These are phyloP conservation scores for Thamnophis sirtalis DNA, from an alignment of 2,113 vertebrate genomes.

Conservation along the genomic window DNA sequence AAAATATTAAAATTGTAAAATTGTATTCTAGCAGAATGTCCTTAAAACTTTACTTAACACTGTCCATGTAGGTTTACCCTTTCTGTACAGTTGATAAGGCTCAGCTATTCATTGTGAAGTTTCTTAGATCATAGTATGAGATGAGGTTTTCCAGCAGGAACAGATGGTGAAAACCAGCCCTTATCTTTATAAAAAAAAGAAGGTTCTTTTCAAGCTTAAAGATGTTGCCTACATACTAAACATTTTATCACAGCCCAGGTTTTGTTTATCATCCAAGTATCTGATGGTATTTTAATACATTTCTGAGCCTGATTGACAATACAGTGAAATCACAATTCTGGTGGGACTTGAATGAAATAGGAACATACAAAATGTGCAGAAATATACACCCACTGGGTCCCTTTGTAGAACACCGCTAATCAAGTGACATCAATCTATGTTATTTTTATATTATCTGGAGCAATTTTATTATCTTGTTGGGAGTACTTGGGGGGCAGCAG, in stretches of 20 bases:
- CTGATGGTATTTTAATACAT: not conserved
- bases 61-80: not conserved
- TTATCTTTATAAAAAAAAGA: not conserved
- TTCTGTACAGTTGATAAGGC: not conserved
- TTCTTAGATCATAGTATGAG: not conserved
- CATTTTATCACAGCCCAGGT: not conserved
- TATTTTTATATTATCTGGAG: not conserved
- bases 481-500: not conserved
- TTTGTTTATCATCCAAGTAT: not conserved
- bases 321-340: not conserved
- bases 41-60: not conserved
- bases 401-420: not conserved
- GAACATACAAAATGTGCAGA: not conserved
- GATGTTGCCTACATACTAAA: not conserved
- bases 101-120: not conserved
- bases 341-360: not conserved
- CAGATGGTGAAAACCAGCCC: not conserved
- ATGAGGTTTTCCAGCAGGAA: not conserved
- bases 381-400: not conserved
- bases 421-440: not conserved
- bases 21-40: not conserved
- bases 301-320: not conserved
- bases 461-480: not conserved
- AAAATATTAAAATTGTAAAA: not conserved
- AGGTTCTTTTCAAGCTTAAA: not conserved